Evolutionary conservation across 2,888 invertebrate species (phyloP).

Genomic region (Dioctria rufipes): DNA sequence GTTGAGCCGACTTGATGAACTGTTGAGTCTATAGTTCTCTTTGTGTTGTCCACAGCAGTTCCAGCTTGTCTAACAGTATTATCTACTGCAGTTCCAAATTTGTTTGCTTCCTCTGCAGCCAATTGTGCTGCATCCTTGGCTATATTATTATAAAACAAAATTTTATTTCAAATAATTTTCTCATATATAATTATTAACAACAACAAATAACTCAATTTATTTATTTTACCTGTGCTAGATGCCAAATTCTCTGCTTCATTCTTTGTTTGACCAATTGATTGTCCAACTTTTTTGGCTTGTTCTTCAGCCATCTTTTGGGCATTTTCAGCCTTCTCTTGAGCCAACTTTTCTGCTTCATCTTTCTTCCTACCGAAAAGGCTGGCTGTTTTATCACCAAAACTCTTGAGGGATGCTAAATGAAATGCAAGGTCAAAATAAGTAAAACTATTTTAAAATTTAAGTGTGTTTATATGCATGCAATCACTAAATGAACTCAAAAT

Average conservation of each 20-base stretch:
- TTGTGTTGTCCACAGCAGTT: constrained; percentile 66
- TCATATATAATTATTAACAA: constrained; percentile 1
- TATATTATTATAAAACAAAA: constrained; percentile 54
- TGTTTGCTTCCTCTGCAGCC: constrained; percentile 67
- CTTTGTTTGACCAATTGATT: constrained; percentile 75
- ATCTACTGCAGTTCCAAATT: constrained; percentile 69
- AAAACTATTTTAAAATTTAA: constrained; percentile 6
- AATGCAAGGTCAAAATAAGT: not conserved
- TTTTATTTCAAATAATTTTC: too few relatives aligned
- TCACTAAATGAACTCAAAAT: not conserved
- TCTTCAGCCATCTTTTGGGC: constrained; percentile 77
- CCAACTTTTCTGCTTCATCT: constrained; percentile 79
- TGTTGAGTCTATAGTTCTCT: constrained; percentile 65
- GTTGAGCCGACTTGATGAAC: constrained; percentile 65
- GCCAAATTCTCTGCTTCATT: constrained; percentile 73
- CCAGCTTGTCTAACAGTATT: constrained; percentile 66
- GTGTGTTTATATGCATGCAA: not conserved
- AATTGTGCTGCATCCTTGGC: constrained; percentile 70
- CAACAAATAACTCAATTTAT: not conserved
- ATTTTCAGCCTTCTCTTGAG: constrained; percentile 76
- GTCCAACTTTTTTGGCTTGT: constrained; percentile 77
- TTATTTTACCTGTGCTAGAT: constrained; percentile 70
- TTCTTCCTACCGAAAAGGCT: constrained; percentile 81
- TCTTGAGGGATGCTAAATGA: constrained; percentile 78
- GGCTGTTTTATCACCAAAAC: constrained; percentile 81